Base-by-base conservation (phyloP, 1,140 invertebrate species). In the Cydia pomonella region DNA sequence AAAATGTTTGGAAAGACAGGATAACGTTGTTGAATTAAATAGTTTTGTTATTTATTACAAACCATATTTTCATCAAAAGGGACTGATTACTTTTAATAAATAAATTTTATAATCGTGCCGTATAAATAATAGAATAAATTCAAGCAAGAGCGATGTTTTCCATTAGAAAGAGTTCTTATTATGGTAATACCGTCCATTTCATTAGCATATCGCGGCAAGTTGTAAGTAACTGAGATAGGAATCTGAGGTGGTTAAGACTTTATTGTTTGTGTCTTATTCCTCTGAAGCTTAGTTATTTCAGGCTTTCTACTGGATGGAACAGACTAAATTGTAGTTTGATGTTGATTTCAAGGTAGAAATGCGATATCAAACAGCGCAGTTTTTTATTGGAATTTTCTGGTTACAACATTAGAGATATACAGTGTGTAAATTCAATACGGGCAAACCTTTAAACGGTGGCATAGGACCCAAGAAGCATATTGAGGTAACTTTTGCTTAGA, bases 311-410 rank as follows among this genome's bases (percentile, higher is more conserved):
- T 59, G 53, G 53, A 59, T 59, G n/a, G n/a, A 59, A 59, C 18
- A 59, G 12, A 21, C 21, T 59, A 59, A 59, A 18, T 59, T 23
- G 21, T 59, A 23, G 53, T 59, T 53, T 59, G 21, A 59, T 59
- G 53, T 59, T 23, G 21, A 59, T 23, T 59, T 59, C 18, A 59
- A 59, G 53, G 18, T 59, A 23, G 21, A 59, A 59, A 59, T 59
- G 53, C 18, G 53, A 59, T 53, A 47, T n/a, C 9, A 59, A 78
- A 64, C 62, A n/a, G 76, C 74, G 75, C 79, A 77, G 84, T 79
- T 59, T 59, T 59, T n/a, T n/a, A n/a, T n/a, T 59, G n/a, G 53
- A 18, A 23, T 59, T 23, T 59, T 59, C 53, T 23, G 10, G 7
- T 21, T 3, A 23, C 53, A 18, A 18, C n/a, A 50, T 50, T 50